Conservation (phyloP, 1,140 invertebrate genomes). For the Bombus breviceps region DNA sequence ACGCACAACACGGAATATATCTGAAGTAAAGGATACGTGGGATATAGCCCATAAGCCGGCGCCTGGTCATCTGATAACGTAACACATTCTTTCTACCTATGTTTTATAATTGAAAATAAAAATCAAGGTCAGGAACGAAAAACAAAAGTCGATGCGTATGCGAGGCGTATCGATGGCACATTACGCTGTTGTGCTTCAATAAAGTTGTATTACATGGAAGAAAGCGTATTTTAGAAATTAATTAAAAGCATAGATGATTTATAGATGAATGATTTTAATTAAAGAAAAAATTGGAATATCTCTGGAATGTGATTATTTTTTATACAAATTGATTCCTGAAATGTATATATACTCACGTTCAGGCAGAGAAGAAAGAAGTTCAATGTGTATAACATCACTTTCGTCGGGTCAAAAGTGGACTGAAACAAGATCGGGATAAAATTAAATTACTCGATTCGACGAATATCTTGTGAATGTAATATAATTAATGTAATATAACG, state of each 20-base stretch:
- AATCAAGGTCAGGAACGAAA: neutral
- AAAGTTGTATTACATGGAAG: neutral
- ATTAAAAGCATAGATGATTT: neutral
- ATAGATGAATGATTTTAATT: neutral
- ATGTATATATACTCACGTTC: conserved; percentile 84
- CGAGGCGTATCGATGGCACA: neutral
- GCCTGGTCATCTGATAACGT: neutral
- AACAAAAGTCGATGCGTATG: neutral
- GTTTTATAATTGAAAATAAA: neutral
- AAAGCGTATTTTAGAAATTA: neutral
- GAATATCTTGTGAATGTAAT: neutral
- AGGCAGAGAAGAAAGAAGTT: conserved; percentile 86
- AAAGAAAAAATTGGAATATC: neutral
- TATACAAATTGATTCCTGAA: neutral
- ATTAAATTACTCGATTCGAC: neutral
- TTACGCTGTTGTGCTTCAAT: neutral
- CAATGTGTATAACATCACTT: conserved; percentile 85
- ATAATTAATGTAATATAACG: neutral
- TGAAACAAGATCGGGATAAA: conserved; percentile 80
- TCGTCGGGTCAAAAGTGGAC: conserved; percentile 85
- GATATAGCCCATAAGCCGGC: neutral
- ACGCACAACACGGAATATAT: conserved; percentile 91
- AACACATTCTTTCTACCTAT: conserved; percentile 31
- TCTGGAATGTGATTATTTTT: neutral
- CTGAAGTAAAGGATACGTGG: conserved; percentile 82